Conservation (phyloP, 2,888 invertebrate species). For the Ennomos fuscantarius region DNA sequence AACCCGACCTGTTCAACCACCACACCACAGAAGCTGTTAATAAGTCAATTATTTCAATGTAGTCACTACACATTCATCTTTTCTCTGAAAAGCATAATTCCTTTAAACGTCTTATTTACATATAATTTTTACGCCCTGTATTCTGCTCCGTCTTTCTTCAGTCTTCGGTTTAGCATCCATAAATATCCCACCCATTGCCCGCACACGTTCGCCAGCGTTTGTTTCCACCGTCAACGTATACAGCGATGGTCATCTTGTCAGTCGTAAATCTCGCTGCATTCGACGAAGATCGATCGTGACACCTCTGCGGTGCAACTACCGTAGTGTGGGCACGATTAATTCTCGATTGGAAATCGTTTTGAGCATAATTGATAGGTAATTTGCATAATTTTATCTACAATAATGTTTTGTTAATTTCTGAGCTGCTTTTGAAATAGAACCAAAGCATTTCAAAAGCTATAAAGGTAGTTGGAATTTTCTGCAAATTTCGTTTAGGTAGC, state of each 20-base stretch:
- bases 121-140: constrained; percentile 1
- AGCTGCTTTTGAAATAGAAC: constrained; percentile 33
- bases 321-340: constrained; percentile 37
- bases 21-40: too few relatives aligned
- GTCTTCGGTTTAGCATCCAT: constrained; percentile 5
- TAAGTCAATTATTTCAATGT: too few relatives aligned
- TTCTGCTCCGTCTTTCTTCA: constrained; percentile 4
- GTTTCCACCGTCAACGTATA: constrained; percentile 37
- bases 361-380: constrained; percentile 38
- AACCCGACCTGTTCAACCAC: too few relatives aligned
- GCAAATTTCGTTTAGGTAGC: too few relatives aligned
- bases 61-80: not conserved
- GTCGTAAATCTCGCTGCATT: constrained; percentile 64
- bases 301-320: constrained; percentile 48
- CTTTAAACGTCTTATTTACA: constrained; percentile 1
- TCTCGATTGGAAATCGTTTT: constrained; percentile 37
- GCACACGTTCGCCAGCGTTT: constrained; percentile 8
- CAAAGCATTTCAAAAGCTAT: too few relatives aligned
- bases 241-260: constrained; percentile 61
- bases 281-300: constrained; percentile 70
- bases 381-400: constrained; percentile 34
- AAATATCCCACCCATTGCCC: constrained; percentile 27
- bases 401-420: constrained; percentile 34
- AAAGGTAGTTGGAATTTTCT: constrained; percentile 33
- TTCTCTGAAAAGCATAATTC: constrained; percentile 2